phyloP scores from a whole-genome alignment of 2,797 vertebrate species.

The Hemitrygon akajei region DNA sequence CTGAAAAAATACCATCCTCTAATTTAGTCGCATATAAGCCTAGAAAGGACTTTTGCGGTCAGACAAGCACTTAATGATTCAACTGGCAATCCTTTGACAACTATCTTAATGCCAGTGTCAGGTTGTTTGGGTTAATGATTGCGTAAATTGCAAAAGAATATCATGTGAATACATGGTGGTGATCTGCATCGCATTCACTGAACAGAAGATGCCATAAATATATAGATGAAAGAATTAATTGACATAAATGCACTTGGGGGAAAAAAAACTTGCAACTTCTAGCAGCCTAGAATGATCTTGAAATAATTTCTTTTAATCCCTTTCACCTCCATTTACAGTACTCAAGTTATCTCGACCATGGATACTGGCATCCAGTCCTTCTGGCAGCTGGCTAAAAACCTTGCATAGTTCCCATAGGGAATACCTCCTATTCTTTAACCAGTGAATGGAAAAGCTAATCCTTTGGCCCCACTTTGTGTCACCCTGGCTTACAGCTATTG shows the following conservation, averaged over 20 bases:
- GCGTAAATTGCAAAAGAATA: neutral
- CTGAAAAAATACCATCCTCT: neutral
- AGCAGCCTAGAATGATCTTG: neutral
- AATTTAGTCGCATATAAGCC: neutral
- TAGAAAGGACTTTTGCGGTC: neutral
- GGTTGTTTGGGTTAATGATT: neutral
- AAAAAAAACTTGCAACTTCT: neutral
- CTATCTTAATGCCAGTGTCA: neutral
- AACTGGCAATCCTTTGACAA: neutral
- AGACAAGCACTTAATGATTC: neutral
- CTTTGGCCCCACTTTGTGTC: neutral
- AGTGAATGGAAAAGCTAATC: neutral
- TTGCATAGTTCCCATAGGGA: neutral
- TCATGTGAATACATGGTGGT: neutral
- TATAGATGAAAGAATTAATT: neutral
- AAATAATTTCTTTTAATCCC: neutral
- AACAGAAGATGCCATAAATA: neutral
- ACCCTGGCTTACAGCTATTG: neutral
- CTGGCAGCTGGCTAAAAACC: neutral
- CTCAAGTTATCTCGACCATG: neutral
- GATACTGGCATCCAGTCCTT: neutral
- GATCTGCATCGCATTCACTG: neutral
- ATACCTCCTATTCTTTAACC: too few species aligned
- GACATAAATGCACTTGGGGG: neutral
- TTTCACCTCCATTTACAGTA: neutral